phyloP scores from a whole-genome alignment of 2,888 invertebrate species.

The Suillia variegata region DNA sequence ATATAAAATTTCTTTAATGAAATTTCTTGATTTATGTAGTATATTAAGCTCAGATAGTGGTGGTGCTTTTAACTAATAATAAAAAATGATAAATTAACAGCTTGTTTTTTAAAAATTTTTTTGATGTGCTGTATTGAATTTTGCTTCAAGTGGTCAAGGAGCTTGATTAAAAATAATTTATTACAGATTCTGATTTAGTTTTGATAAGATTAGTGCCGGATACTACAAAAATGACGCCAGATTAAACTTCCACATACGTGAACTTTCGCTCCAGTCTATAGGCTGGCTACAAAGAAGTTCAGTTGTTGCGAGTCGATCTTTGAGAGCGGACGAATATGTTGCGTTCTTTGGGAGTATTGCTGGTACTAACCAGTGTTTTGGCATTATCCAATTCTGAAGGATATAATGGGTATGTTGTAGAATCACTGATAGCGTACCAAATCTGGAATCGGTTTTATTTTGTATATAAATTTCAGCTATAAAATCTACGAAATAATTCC shows the following conservation, averaged over 20 bases:
- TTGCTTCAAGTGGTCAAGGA: too few species aligned
- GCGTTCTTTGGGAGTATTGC: conserved; percentile 26
- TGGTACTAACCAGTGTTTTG: conserved; percentile 30
- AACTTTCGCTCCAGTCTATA: too few species aligned
- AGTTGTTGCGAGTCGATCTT: conserved; percentile 13
- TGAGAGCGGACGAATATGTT: conserved; percentile 29
- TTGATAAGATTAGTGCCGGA: conserved; percentile 1
- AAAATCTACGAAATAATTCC: conserved; percentile 48
- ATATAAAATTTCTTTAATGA: too few species aligned
- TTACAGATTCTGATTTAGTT: conserved; percentile 12
- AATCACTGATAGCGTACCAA: neutral
- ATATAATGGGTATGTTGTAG: conserved; percentile 34
- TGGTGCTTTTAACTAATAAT: too few species aligned
- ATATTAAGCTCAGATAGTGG: too few species aligned
- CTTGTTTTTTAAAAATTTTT: too few species aligned
- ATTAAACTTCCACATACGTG: too few species aligned
- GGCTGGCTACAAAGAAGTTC: neutral
- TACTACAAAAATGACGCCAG: too few species aligned
- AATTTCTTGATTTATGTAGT: too few species aligned
- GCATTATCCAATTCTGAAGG: conserved; percentile 20
- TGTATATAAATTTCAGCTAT: conserved; percentile 34
- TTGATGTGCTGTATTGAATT: too few species aligned
- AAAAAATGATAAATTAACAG: too few species aligned
- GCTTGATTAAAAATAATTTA: too few species aligned
- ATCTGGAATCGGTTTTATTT: neutral